phyloP scores from a whole-genome alignment of 2,888 invertebrate genomes.

The Leucozona laternaria region DNA sequence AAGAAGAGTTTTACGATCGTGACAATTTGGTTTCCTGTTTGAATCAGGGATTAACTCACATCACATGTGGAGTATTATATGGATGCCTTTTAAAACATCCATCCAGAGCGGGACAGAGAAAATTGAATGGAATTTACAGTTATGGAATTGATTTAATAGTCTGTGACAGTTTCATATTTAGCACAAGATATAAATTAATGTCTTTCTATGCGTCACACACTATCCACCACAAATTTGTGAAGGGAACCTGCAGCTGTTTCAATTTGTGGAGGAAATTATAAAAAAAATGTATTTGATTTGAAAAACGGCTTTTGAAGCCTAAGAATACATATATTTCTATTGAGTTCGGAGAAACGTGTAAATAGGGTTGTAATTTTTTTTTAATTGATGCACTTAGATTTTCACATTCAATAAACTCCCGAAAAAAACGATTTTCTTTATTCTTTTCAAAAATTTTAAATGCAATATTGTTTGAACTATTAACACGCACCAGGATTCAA shows the following conservation, averaged over 20 bases:
- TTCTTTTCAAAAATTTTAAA: no score
- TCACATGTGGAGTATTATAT: not conserved
- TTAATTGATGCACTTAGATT: no score
- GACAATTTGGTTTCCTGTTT: constrained; percentile 69
- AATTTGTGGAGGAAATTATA: not conserved
- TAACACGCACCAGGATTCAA: no score
- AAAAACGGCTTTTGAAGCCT: no score
- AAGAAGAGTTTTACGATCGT: constrained; percentile 68
- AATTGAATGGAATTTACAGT: not conserved
- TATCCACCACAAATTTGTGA: not conserved
- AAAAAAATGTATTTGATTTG: no score
- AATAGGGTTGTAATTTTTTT: no score
- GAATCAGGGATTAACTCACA: constrained; percentile 48
- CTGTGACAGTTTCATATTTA: constrained; percentile 1
- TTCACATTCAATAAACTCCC: no score
- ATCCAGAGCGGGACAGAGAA: not conserved
- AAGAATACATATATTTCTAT: no score
- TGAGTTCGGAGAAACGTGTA: no score
- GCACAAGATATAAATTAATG: not conserved
- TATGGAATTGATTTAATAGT: constrained; percentile 32
- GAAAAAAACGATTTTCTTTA: no score
- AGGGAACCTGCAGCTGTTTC: not conserved
- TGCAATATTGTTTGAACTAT: no score
- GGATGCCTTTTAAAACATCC: not conserved
- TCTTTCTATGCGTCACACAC: not conserved